Base-by-base conservation (phyloP, 2,888 invertebrate genomes). In the Nemoura dubitans region DNA sequence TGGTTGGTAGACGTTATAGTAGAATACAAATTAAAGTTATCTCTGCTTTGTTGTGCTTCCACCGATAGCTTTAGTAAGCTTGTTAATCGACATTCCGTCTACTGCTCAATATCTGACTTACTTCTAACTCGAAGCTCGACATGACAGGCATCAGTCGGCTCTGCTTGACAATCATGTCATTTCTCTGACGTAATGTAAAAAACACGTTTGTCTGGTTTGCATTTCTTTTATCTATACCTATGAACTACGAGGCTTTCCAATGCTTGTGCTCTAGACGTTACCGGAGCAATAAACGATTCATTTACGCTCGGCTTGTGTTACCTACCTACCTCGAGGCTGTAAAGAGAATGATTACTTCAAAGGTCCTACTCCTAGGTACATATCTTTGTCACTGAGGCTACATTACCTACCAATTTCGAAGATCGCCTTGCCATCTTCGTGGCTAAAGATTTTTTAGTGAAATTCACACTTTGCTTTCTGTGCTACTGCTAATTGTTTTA, bases 131-230 rank as follows among this genome's bases (percentile, higher is more conserved):
- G 16, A 36, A 36, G 3, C 36, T 10, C 3, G 59, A 59, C 59
- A 1, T 2, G 28, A 28, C 81, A 30, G 28, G 28, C 28, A 81
- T 81, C 81, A 10, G 81, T n/a, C 30, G 28, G 81, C 81, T 28
- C 29, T 81, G 5, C 81, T n/a, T n/a, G n/a, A n/a, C 81, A 81
- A 81, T 28, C 81, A 30, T 28, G 30, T 28, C 30, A 29, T 30
- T 28, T 78, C 28, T 27, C 78, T 26, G 26, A 78, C 28, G 78
- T 78, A 78, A 28, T 0, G 28, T 26, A 78, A 81, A 30, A 81
- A 81, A 81, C 81, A 81, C 26, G 81, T 81, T 81, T 81, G 81
- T 30, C 81, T 5, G 81, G 81, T 30, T 81, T 81, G 28, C 28
- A 30, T 30, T 81, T 29, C 78, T n/a, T 59, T 59, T 59, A 59